Base-by-base conservation (phyloP, 2,113 vertebrate species). In the Oxyruncus cristatus region DNA sequence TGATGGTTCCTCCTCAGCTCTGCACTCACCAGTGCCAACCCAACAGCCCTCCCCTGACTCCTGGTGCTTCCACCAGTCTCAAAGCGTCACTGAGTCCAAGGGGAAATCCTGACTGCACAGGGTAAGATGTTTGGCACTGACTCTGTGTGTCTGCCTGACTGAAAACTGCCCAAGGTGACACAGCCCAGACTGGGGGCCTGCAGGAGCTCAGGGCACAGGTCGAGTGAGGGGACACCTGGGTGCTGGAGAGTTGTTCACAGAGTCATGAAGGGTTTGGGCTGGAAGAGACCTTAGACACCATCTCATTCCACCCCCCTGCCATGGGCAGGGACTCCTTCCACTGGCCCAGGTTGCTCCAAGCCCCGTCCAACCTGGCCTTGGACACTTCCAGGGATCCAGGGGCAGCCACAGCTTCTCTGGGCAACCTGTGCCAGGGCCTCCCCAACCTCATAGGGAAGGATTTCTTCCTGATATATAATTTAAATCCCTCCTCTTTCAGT, bases 281-380 rank as follows among this genome's bases (percentile, higher is more conserved):
- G 63, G 47, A 37, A 83, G 12, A 24, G 30, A 62, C 35, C 53
- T 49, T 2, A 9, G 41, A 19, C 12, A 70, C 12, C 30, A 23
- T 5, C 14, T 49, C 47, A 20, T 35, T 49, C 63, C 55, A n/a
- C 6, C 6, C 6, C 14, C 7, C 2, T 58, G 58, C 50, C 59
- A 52, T 18, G 19, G 4, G 16, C 46, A 83, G 46, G 24, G n/a
- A 53, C 62, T 75, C 17, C 26, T 76, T 56, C 18, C 63, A 56
- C 55, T 42, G 8, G 0, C 0, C 21, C 56, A 77, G 32, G 26
- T 0, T 0, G 32, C 41, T 84, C 32, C 49, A 49, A 42, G 35
- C 41, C 32, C 12, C 0, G 0, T 62, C 55, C 41, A 71, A 0
- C 9, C 35, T 32, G 63, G 14, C 26, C 47, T 55, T 55, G 56